A percentile compares a stretch with the other conserved stretches of the same genome.
Conservation (phyloP, 2,797 vertebrate genomes). For the Scarus forsteni region DNA sequence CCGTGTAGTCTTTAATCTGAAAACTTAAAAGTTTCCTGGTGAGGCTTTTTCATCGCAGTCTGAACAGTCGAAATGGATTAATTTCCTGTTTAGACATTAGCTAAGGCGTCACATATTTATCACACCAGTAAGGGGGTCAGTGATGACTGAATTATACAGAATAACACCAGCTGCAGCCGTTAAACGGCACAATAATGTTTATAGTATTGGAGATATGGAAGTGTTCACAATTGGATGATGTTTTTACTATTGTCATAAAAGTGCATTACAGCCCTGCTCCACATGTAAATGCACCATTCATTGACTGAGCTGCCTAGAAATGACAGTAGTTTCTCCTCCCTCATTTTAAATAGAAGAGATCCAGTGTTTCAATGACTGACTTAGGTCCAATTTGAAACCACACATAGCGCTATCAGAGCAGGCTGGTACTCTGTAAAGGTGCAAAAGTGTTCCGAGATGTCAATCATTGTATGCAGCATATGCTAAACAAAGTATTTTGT, state of each 20-base stretch:
- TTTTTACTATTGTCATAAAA: slow-evolving; percentile 56
- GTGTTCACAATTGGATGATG: slow-evolving; percentile 60
- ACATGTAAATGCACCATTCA: slow-evolving; percentile 77
- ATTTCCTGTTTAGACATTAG: slow-evolving; percentile 35
- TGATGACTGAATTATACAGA: slow-evolving; percentile 32
- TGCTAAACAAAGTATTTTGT: slow-evolving; percentile 75
- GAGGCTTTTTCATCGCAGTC: slow-evolving; percentile 60
- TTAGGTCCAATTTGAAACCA: slow-evolving; percentile 29
- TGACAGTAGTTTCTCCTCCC: slow-evolving; percentile 54
- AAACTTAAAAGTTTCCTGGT: slow-evolving; percentile 48
- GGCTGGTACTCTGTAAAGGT: slow-evolving; percentile 39
- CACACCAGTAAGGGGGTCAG: slow-evolving; percentile 41
- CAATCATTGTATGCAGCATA: slow-evolving; percentile 71
- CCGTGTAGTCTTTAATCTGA: slow-evolving; percentile 55
- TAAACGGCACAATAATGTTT: slow-evolving; percentile 27
- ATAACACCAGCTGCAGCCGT: slow-evolving; percentile 36
- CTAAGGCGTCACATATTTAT: slow-evolving; percentile 43
- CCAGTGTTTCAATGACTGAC: slow-evolving; percentile 55
- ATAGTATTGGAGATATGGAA: slow-evolving; percentile 43
- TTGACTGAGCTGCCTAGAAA: slow-evolving; percentile 63
- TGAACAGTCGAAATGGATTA: slow-evolving; percentile 31
- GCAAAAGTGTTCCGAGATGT: slow-evolving; percentile 66
- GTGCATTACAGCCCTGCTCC: slow-evolving; percentile 58
- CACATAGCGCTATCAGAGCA: slow-evolving; percentile 43
- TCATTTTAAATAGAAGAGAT: slow-evolving; percentile 43